These are phyloP conservation scores for Otus sunia DNA, from an alignment of 2,113 vertebrate species.

Conservation along the genomic window DNA sequence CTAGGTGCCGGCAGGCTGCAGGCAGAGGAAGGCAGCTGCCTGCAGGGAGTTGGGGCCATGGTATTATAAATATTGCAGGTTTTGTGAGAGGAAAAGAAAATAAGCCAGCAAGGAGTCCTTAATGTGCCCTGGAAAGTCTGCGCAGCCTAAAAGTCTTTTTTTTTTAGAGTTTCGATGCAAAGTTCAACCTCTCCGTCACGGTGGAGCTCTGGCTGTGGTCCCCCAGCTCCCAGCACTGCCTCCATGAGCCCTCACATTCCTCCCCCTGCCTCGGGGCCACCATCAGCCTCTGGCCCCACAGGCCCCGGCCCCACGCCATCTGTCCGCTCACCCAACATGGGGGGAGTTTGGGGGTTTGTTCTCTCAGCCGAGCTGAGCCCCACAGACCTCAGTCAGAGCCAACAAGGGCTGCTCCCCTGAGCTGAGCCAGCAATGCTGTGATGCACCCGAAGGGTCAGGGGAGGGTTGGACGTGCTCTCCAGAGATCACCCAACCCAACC, in stretches of 20 bases:
- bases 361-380: rapidly evolving
- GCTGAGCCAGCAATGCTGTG: background rate
- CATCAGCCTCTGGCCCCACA: background rate
- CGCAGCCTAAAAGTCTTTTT: background rate
- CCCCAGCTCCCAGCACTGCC: rapidly evolving
- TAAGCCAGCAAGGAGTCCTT: background rate
- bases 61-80: background rate
- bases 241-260: background rate
- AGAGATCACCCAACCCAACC: background rate
- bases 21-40: background rate
- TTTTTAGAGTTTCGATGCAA: background rate
- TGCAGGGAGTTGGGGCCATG: background rate
- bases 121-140: background rate
- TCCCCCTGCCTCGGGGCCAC: too few species aligned
- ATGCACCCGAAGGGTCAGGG: background rate
- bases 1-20: background rate
- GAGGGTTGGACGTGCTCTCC: background rate
- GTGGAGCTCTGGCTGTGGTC: background rate
- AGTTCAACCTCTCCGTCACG: background rate
- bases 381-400: background rate
- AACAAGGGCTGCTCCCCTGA: background rate
- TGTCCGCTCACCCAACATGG: rapidly evolving
- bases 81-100: background rate
- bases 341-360: rapidly evolving
- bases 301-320: too few species aligned